Conservation (phyloP, 2,888 invertebrate species). For the Hymenopus coronatus region DNA sequence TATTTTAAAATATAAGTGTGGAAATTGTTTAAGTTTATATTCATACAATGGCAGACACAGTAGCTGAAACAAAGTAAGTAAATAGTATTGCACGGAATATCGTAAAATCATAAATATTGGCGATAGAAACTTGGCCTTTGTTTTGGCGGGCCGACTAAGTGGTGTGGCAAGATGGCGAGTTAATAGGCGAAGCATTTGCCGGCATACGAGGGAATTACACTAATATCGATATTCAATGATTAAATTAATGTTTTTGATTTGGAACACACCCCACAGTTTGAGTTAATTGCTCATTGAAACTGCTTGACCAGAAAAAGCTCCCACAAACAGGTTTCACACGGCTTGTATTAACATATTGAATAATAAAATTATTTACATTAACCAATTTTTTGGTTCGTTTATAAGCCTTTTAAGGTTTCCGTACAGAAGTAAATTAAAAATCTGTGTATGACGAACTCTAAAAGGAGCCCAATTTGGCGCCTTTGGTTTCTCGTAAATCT, state of each 20-base stretch:
- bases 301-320: too few relatives aligned
- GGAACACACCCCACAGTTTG: neutral
- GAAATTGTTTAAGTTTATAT: neutral
- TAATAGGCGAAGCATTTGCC: neutral
- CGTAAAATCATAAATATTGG: constrained; percentile 14
- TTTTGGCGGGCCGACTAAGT: constrained; percentile 31
- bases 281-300: too few relatives aligned
- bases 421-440: too few relatives aligned
- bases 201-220: neutral
- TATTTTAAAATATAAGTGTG: constrained; percentile 7
- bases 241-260: neutral
- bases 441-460: neutral
- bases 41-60: constrained; percentile 61
- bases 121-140: constrained; percentile 25
- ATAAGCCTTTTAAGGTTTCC: too few relatives aligned
- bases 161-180: constrained; percentile 29
- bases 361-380: too few relatives aligned
- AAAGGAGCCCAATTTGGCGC: neutral
- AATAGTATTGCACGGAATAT: constrained; percentile 17
- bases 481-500: neutral
- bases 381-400: too few relatives aligned
- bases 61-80: constrained; percentile 65
- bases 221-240: too few relatives aligned
- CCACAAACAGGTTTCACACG: too few relatives aligned
- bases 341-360: too few relatives aligned